Evolutionary conservation across 2,113 vertebrate genomes (phyloP).

Genomic region (Triplophysa siluroides): DNA sequence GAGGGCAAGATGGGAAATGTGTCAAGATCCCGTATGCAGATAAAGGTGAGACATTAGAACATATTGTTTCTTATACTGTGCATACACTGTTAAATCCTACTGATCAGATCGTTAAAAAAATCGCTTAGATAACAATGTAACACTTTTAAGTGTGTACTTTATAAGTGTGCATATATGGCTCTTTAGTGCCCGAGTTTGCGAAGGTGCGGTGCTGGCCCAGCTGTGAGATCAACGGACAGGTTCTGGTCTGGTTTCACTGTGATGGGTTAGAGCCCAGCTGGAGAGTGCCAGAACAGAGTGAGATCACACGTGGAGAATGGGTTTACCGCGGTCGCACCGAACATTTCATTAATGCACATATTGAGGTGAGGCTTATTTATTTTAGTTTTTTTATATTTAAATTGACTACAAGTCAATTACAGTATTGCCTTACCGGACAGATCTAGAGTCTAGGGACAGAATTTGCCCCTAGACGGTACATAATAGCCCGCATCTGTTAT

Average conservation of each 20-base stretch:
- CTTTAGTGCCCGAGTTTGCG: constrained; percentile 74
- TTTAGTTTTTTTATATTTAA: background rate
- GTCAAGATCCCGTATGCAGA: constrained; percentile 71
- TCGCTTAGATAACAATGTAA: too few species aligned
- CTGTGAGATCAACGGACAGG: constrained; percentile 72
- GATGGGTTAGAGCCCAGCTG: constrained; percentile 66
- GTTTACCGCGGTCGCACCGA: constrained; percentile 73
- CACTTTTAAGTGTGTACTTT: background rate
- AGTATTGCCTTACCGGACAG: background rate
- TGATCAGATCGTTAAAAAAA: too few species aligned
- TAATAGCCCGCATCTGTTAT: too few species aligned
- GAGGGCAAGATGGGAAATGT: constrained; percentile 76
- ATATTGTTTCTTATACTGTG: too few species aligned
- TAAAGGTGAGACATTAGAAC: constrained; percentile 67
- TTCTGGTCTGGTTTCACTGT: constrained; percentile 81
- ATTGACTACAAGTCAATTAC: background rate
- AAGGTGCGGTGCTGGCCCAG: constrained; percentile 72
- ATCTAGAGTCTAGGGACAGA: too few species aligned
- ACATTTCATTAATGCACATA: constrained; percentile 75
- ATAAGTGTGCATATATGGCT: background rate
- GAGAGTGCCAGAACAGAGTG: constrained; percentile 70
- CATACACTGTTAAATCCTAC: too few species aligned
- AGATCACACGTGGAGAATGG: constrained; percentile 72
- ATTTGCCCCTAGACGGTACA: too few species aligned
- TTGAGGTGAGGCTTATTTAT: constrained; percentile 63